Base-by-base conservation (phyloP, 2,113 vertebrate genomes). In the Colistium nudipinnis region DNA sequence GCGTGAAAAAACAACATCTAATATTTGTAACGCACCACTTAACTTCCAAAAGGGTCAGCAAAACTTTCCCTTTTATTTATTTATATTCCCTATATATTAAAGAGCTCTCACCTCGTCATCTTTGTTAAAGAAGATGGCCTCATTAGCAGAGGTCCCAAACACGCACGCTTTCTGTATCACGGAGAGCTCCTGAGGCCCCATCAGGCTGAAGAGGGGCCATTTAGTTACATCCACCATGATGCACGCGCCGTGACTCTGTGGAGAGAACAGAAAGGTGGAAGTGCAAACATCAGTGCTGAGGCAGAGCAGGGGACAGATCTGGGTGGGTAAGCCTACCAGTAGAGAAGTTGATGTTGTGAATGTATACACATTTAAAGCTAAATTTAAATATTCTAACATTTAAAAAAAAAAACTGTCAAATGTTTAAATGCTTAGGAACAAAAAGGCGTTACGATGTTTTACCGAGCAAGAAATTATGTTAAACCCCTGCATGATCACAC, bases 171-270 rank as follows among this genome's bases (percentile, higher is more conserved):
- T 96, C 52, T 93, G 87, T 75, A 99, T 94, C 4, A 92, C 92
- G 7, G 93, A 78, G 7, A 96, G 89, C 57, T 98, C 96, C 74
- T 97, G 94, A 12, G 94, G 88, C 0, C 93, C 93, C 80, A 98
- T 91, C 17, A 99, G 88, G 60, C 94, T 96, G 85, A 99, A 99
- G 60, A 99, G 92, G 6, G 97, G 95, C 98, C 97, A 99, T 82
- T 98, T 98, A 47, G 94, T 94, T 20, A 98, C 94, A 78, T 99
- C 98, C 91, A 97, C 95, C 96, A 98, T 98, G 91, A 56, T 76
- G 73, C 39, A 1, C 19, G 56, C 16, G 12, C 54, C 78, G 30
- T 1, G 12, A 39, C 47, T 61, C 24, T 22, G 54, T 22, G n/a
- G 43, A 3, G 25, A 41, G 33, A 56, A 24, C 0, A 7, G 39